phyloP scores from a whole-genome alignment of 2,113 vertebrate genomes.

The Alouatta palliata region DNA sequence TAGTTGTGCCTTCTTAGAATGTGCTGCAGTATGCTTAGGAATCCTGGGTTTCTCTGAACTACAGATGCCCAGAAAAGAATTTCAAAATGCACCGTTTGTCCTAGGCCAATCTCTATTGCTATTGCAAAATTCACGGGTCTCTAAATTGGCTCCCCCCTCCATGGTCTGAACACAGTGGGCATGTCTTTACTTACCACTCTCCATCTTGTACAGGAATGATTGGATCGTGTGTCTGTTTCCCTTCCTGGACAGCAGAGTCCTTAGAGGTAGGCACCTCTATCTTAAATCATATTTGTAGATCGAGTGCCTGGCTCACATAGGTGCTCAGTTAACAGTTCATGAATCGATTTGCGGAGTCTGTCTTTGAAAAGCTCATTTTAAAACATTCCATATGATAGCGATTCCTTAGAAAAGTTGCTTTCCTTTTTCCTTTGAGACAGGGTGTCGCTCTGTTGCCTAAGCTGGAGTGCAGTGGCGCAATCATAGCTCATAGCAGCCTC shows the following conservation, averaged over 20 bases:
- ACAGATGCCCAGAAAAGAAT: neutral
- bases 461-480: too few species aligned
- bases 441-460: too few species aligned
- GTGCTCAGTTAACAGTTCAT: neutral
- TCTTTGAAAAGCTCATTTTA: slow-evolving; percentile 43
- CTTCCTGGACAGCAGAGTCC: neutral
- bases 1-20: neutral
- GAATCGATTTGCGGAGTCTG: neutral
- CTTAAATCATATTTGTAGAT: neutral
- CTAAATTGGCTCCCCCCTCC: neutral
- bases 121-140: neutral
- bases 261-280: too few species aligned
- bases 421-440: too few species aligned
- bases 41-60: neutral
- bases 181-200: neutral
- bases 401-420: neutral
- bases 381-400: neutral
- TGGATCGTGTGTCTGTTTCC: neutral
- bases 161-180: neutral
- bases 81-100: neutral
- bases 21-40: neutral
- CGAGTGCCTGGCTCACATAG: neutral
- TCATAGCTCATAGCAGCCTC: too few species aligned
- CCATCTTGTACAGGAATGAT: fast-evolving
- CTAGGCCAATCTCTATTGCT: neutral